Conservation (phyloP, 2,113 vertebrate species). For the Carettochelys insculpta region DNA sequence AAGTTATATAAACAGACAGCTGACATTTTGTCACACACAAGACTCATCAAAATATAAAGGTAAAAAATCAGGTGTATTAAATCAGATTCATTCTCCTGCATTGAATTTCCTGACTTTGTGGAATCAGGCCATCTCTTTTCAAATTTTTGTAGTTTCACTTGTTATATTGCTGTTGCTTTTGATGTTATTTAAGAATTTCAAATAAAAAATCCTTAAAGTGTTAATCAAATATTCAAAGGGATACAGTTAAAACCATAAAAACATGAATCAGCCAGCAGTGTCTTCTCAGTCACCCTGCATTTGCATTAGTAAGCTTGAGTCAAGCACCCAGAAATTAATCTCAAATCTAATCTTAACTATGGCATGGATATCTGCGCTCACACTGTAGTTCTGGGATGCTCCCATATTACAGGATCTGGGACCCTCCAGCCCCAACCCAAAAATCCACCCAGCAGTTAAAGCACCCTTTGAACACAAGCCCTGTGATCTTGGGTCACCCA, state of each 20-base stretch:
- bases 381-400: not conserved
- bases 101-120: not conserved
- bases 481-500: not conserved
- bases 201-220: not conserved
- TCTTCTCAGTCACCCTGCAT: not conserved
- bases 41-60: not conserved
- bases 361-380: not conserved
- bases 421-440: not conserved
- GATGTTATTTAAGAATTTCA: not conserved
- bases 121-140: not conserved
- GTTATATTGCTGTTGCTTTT: not conserved
- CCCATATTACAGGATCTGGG: not conserved
- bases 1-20: fast-evolving
- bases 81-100: not conserved
- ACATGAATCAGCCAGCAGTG: not conserved
- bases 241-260: fast-evolving
- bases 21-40: not conserved
- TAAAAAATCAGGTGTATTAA: not conserved
- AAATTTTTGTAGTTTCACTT: not conserved
- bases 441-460: not conserved
- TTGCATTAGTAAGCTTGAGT: not conserved
- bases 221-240: not conserved
- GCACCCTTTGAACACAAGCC: not conserved
- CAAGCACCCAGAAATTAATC: not conserved
- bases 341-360: not conserved